Percentiles rank a stretch among this genome's conserved stretches.
These are phyloP conservation scores for Salvator merianae DNA, from an alignment of 2,113 vertebrate genomes.

Conservation along the genomic window DNA sequence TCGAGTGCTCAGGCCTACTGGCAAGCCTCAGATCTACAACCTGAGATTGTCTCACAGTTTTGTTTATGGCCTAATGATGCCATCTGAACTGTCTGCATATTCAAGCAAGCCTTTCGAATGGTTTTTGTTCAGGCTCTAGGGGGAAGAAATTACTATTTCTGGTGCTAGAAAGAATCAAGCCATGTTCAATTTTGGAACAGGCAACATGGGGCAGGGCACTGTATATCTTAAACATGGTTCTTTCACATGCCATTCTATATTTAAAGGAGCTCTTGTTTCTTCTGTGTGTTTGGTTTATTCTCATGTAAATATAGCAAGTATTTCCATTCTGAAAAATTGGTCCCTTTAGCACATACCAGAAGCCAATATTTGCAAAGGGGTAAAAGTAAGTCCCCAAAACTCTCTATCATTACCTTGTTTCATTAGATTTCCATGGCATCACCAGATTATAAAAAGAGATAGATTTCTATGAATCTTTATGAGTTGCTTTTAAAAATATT, in stretches of 20 bases:
- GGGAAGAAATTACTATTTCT: not conserved
- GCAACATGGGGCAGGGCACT: not conserved
- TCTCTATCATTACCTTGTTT: conserved; percentile 36
- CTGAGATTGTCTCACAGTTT: not conserved
- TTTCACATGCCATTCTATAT: not conserved
- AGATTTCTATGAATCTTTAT: not conserved
- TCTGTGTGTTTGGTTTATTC: not conserved
- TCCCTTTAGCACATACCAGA: conserved; percentile 28
- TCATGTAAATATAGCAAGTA: conserved; percentile 7
- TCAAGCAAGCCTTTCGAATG: not conserved
- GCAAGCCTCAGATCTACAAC: not conserved
- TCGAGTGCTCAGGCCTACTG: not conserved
- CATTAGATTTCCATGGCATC: conserved; percentile 12
- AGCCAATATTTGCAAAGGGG: conserved; percentile 9
- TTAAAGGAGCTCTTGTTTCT: conserved; percentile 17
- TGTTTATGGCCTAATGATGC: not conserved
- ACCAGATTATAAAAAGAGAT: conserved; percentile 23
- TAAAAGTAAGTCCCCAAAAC: conserved; percentile 23
- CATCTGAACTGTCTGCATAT: not conserved
- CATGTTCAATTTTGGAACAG: not conserved
- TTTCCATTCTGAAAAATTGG: not conserved
- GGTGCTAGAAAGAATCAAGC: not conserved
- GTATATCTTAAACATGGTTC: not conserved
- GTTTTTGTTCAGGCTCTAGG: not conserved
- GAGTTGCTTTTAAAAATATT: conserved; percentile 4